Evolutionary conservation across 2,888 invertebrate species (phyloP), one percentile per base, ranked within the genome.

Genomic region (Campaea margaritaria): DNA sequence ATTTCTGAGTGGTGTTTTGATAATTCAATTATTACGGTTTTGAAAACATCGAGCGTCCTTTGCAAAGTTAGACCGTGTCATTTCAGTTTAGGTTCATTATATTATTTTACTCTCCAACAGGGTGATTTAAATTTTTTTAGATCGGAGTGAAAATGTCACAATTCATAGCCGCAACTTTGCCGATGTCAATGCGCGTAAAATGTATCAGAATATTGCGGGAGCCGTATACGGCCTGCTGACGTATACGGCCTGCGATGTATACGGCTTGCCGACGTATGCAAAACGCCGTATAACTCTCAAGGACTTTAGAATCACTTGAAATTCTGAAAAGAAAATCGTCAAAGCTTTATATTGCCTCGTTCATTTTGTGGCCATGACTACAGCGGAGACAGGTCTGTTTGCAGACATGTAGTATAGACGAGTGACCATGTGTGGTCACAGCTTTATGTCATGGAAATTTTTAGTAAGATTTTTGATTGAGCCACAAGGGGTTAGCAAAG

Each of bases 251-350:
- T 42, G 52, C 55, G n/a, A n/a, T n/a, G n/a, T n/a, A n/a, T 5
- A 27, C 27, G 27, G 27, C 50, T 48, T 42, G 52, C 55, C 62
- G 67, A 64, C 74, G 70, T 72, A 78, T 78, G 80, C 81, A 74
- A 74, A 76, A 72, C 72, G 74, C 72, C 76, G 74, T 79, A 81
- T 80, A 81, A 78, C 82, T 80, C 81, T 75, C 70, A 77, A 81
- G 78, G 84, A 88, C 85, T 90, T 88, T 87, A 86, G 83, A 87
- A 83, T 82, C 84, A 82, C 85, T 89, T 88, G 82, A 89, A 89
- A 87, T 88, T 86, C 86, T 84, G 78, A 86, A 88, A 89, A 88
- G 88, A 87, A 89, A 89, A 87, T 86, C 90, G 88, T 89, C 89
- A 88, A 88, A 88, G 89, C 88, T 86, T 85, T 87, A 89, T 91